Conservation (phyloP, 1,140 invertebrate genomes). For the Trichomalopsis sarcophagae region DNA sequence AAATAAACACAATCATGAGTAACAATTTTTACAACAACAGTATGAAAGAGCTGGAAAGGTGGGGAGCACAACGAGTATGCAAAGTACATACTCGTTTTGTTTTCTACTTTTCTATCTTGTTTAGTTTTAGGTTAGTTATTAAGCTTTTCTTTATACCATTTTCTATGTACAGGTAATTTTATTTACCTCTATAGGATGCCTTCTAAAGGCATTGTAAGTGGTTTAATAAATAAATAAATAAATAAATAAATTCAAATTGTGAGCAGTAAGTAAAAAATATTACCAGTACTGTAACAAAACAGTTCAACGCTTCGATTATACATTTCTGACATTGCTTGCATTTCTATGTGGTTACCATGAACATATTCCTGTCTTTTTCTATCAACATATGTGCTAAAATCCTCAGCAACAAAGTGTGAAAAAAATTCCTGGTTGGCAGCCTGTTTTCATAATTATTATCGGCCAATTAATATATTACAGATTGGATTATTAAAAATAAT, state of each 20-base stretch:
- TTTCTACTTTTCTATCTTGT: too few relatives aligned
- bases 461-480: constrained; percentile 21
- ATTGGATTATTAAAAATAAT: constrained; percentile 35
- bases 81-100: too few relatives aligned
- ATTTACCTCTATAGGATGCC: too few relatives aligned
- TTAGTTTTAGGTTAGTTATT: too few relatives aligned
- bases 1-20: too few relatives aligned
- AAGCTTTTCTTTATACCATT: too few relatives aligned
- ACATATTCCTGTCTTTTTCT: constrained; percentile 86
- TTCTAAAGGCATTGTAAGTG: too few relatives aligned
- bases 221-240: too few relatives aligned
- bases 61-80: too few relatives aligned
- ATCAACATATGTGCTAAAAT: constrained; percentile 90
- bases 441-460: constrained; percentile 69
- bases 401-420: constrained; percentile 95
- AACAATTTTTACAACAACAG: too few relatives aligned
- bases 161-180: too few relatives aligned
- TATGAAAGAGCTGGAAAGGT: too few relatives aligned
- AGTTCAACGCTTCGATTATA: constrained; percentile 95
- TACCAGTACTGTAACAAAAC: constrained; percentile 91
- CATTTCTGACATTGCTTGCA: constrained; percentile 95
- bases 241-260: constrained; percentile 19
- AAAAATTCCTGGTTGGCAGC: constrained; percentile 92
- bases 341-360: constrained; percentile 96
- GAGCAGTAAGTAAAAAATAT: constrained; percentile 36